Evolutionary conservation across 2,888 invertebrate genomes (phyloP).

Genomic region (Stramonita haemastoma): DNA sequence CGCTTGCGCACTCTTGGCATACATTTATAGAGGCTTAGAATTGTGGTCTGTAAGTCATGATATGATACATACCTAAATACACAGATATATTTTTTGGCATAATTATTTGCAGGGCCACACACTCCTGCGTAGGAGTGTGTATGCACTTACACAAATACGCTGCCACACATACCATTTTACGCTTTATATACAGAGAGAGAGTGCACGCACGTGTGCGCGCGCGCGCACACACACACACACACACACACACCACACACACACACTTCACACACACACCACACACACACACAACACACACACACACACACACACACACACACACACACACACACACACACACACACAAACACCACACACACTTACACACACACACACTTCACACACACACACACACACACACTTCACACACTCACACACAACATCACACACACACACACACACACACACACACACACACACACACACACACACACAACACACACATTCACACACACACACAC

Average conservation of each 20-base stretch:
- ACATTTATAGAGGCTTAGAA: no score
- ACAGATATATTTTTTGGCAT: no score
- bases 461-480: not conserved
- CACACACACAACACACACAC: not conserved
- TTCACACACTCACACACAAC: not conserved
- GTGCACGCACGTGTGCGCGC: not conserved
- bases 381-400: not conserved
- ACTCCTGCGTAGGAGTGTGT: not conserved
- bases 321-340: not conserved
- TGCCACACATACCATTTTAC: not conserved
- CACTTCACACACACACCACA: not conserved
- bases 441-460: not conserved
- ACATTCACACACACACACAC: not conserved
- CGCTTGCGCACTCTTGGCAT: no score
- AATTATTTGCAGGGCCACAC: not conserved
- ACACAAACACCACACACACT: not conserved
- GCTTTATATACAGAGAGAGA: not conserved
- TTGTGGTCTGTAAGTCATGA: no score
- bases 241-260: not conserved
- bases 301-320: not conserved
- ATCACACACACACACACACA: not conserved
- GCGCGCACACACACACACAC: not conserved
- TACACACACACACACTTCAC: not conserved
- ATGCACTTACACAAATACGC: not conserved
- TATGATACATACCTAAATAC: no score